These are phyloP conservation scores for Catharus bicknelli DNA, from an alignment of 2,113 vertebrate genomes.

Conservation along the genomic window DNA sequence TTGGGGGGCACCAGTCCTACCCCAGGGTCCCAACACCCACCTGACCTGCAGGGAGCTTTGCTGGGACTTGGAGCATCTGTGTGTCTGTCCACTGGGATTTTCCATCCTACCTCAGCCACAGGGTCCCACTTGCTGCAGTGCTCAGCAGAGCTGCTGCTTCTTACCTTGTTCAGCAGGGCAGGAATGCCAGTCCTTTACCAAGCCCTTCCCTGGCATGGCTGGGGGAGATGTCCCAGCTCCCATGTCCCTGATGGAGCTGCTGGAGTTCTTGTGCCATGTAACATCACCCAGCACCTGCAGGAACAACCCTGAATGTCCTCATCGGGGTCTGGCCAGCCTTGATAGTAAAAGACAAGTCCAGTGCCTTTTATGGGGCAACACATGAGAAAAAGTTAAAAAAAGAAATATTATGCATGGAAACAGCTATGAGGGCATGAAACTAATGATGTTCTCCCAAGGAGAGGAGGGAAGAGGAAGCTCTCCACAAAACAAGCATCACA, in stretches of 20 bases:
- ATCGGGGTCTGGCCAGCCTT: neutral
- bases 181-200: neutral
- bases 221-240: neutral
- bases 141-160: neutral
- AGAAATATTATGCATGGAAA: neutral
- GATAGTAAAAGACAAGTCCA: neutral
- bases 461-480: neutral
- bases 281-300: neutral
- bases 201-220: neutral
- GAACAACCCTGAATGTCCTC: neutral
- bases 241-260: neutral
- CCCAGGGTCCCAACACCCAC: neutral
- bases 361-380: neutral
- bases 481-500: neutral
- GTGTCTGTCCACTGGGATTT: neutral
- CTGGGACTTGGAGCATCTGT: neutral
- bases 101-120: neutral
- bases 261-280: neutral
- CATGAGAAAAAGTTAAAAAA: neutral
- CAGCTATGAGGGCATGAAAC: neutral
- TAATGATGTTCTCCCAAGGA: neutral
- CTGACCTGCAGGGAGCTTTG: neutral
- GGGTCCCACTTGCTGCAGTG: neutral
- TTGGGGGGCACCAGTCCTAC: neutral
- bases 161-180: neutral